phyloP scores from a whole-genome alignment of 1,140 invertebrate species.

The Telenomus remus region DNA sequence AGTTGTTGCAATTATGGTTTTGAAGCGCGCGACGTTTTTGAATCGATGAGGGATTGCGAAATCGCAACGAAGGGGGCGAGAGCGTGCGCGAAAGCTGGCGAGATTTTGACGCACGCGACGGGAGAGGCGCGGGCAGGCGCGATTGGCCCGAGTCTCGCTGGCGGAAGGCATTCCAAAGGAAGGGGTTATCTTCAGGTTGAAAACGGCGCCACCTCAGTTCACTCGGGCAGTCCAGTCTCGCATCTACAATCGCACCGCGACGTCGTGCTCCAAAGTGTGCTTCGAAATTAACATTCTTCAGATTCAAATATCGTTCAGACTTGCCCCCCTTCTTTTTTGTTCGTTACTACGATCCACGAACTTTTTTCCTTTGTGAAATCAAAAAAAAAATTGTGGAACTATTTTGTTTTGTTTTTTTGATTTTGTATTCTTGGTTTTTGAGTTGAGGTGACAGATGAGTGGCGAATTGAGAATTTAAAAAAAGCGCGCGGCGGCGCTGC shows the following conservation, averaged over 20 bases:
- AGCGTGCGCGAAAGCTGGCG: constrained; percentile 9
- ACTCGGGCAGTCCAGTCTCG: constrained; percentile 64
- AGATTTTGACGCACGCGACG: constrained; percentile 25
- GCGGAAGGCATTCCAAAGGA: constrained; percentile 38
- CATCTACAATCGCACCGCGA: constrained; percentile 70
- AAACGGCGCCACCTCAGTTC: constrained; percentile 67
- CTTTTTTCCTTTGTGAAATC: too few relatives aligned
- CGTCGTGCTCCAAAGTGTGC: constrained; percentile 14
- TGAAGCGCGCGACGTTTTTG: too few relatives aligned
- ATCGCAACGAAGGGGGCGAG: too few relatives aligned
- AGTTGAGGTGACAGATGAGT: constrained; percentile 2
- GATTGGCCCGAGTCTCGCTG: constrained; percentile 42
- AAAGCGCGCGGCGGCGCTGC: constrained; percentile 36
- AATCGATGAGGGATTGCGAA: too few relatives aligned
- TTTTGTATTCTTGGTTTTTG: neutral
- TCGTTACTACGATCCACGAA: too few relatives aligned
- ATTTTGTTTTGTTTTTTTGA: constrained; percentile 1
- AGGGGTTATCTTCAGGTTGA: constrained; percentile 71
- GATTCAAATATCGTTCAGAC: too few relatives aligned
- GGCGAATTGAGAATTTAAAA: constrained; percentile 12
- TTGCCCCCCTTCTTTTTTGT: too few relatives aligned
- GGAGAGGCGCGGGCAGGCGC: constrained; percentile 26
- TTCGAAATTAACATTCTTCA: too few relatives aligned
- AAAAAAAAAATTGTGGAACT: neutral
- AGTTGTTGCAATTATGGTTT: too few relatives aligned